These are phyloP conservation scores for Xenus cinereus DNA, from an alignment of 2,113 vertebrate species.

Conservation along the genomic window DNA sequence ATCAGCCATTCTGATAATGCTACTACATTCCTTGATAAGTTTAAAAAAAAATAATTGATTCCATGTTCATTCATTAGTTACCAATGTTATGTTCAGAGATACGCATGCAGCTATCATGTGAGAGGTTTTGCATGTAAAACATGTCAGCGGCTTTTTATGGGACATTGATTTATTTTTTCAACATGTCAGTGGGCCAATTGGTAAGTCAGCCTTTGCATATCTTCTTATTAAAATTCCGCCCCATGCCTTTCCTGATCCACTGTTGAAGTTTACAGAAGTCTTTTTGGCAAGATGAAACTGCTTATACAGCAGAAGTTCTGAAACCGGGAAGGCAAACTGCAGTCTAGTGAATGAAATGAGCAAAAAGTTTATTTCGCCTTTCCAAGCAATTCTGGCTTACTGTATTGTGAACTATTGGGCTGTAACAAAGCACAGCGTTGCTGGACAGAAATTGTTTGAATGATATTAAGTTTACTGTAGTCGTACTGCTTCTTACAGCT, in stretches of 20 bases:
- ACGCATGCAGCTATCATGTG: neutral
- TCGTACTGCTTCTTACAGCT: neutral
- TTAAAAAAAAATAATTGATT: neutral
- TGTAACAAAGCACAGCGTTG: neutral
- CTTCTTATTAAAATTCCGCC: constrained; percentile 23
- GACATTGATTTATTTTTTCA: neutral
- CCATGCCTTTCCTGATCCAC: neutral
- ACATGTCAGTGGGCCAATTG: neutral
- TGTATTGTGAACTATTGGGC: neutral
- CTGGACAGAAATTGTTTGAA: neutral
- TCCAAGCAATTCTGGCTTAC: neutral
- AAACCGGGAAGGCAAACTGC: neutral
- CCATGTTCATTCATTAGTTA: neutral
- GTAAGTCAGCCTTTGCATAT: neutral
- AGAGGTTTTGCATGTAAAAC: neutral
- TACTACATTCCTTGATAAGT: neutral
- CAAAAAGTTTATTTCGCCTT: neutral
- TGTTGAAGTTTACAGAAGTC: constrained; percentile 31
- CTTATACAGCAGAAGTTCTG: constrained; percentile 27
- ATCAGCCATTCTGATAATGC: neutral
- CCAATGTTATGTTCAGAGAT: neutral
- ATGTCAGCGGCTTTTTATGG: neutral
- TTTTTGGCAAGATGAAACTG: constrained; percentile 23
- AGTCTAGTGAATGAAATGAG: neutral
- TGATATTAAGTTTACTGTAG: neutral